phyloP scores from a whole-genome alignment of 2,113 vertebrate species.

The Myanophis thanlyinensis region DNA sequence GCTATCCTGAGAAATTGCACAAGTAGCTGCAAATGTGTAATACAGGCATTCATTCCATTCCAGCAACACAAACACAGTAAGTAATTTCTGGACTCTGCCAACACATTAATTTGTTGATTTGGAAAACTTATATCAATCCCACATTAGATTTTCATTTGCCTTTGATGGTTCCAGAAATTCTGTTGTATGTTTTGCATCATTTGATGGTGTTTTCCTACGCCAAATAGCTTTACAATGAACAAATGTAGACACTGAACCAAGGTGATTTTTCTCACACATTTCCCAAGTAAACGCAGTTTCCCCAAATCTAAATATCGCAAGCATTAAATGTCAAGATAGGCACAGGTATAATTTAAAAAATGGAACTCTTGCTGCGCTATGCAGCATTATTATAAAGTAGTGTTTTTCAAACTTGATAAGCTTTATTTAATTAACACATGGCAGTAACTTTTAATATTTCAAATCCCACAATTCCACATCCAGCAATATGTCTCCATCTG shows the following conservation, averaged over 20 bases:
- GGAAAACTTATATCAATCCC: neutral
- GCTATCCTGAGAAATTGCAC: neutral
- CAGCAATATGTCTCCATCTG: neutral
- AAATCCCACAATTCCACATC: neutral
- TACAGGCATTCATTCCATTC: neutral
- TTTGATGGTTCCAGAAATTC: neutral
- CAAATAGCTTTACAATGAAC: neutral
- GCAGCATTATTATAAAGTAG: no score
- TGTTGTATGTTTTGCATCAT: neutral
- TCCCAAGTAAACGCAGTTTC: neutral
- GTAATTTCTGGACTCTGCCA: neutral
- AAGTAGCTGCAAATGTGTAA: fast-evolving
- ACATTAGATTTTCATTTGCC: neutral
- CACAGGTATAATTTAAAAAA: neutral
- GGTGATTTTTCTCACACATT: neutral
- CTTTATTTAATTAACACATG: neutral
- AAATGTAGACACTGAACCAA: neutral
- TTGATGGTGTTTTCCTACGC: neutral
- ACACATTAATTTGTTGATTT: neutral
- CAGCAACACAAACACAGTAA: neutral
- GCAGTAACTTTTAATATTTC: neutral
- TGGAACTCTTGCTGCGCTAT: neutral
- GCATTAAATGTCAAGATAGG: neutral
- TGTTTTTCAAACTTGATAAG: neutral
- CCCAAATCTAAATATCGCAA: neutral